Percentiles rank a stretch among this genome's conserved stretches.
Evolutionary conservation across 1,140 invertebrate genomes (phyloP).

Genomic region (Caerostris darwini): DNA sequence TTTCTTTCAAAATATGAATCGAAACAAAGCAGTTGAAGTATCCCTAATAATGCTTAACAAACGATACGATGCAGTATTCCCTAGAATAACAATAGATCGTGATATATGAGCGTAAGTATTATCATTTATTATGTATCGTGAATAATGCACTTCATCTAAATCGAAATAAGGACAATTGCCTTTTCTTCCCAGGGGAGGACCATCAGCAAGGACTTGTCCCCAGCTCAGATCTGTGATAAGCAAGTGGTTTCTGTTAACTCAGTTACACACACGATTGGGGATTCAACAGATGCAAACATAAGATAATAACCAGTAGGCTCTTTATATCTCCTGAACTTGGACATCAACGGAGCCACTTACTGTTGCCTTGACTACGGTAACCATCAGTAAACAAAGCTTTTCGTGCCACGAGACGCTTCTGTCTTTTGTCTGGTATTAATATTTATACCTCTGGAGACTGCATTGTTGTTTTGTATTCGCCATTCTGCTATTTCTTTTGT

Average conservation of each 20-base stretch:
- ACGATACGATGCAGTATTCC: too few species aligned
- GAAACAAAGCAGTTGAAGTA: too few species aligned
- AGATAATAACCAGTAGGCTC: conserved; percentile 1
- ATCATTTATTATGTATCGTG: not conserved
- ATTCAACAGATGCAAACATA: conserved; percentile 22
- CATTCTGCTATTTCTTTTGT: not conserved
- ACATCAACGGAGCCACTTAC: not conserved
- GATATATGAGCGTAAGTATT: not conserved
- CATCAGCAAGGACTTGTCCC: too few species aligned
- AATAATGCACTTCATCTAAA: not conserved
- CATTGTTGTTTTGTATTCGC: not conserved
- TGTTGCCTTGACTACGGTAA: conserved; percentile 32
- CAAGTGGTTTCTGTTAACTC: not conserved
- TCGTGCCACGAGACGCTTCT: not conserved
- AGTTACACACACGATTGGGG: conserved; percentile 32
- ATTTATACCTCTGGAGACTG: not conserved
- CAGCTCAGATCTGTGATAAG: not conserved
- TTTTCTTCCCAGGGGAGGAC: not conserved
- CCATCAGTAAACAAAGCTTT: conserved; percentile 28
- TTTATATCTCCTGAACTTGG: conserved; percentile 1
- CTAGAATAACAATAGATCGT: not conserved
- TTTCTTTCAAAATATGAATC: too few species aligned
- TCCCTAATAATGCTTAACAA: too few species aligned
- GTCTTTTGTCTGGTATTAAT: not conserved
- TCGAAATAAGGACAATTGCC: not conserved